A percentile compares a stretch with the other conserved stretches of the same genome.
Evolutionary conservation across 1,140 invertebrate genomes (phyloP).

Genomic region (Triops cancriformis): DNA sequence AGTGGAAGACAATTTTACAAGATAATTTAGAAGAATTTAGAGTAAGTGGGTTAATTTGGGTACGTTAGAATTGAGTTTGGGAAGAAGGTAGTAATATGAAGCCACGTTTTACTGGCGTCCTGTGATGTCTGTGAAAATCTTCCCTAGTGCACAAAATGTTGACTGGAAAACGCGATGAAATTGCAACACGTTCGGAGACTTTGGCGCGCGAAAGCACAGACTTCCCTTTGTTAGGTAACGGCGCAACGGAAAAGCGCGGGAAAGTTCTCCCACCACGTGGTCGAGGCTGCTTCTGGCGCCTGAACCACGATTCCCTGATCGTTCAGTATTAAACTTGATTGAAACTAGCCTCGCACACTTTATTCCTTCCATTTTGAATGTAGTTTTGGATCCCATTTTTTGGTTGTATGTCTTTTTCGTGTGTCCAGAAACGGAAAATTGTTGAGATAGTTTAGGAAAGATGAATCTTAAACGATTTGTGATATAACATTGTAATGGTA

Average conservation of each 20-base stretch:
- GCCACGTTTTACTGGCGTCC: background rate
- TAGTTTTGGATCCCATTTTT: background rate
- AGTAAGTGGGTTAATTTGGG: too few species aligned
- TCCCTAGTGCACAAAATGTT: slow-evolving; percentile 10
- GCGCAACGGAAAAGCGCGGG: too few species aligned
- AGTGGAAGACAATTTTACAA: background rate
- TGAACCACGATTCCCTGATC: background rate
- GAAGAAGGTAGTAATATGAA: background rate
- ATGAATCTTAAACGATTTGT: background rate
- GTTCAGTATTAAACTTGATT: background rate
- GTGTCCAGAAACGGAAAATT: background rate
- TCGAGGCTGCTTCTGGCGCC: background rate
- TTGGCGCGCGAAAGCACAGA: background rate
- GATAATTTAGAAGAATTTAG: too few species aligned
- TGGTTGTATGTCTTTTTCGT: background rate
- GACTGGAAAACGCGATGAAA: background rate
- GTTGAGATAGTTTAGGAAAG: too few species aligned
- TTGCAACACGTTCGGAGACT: background rate
- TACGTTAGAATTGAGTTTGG: background rate
- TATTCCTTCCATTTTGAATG: background rate
- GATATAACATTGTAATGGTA: slow-evolving; percentile 2
- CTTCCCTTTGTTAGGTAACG: background rate
- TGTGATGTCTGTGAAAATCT: slow-evolving; percentile 8
- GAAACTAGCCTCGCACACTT: background rate
- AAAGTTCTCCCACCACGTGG: background rate